Conservation (phyloP, 2,888 invertebrate species). For the Nomada ruficornis region DNA sequence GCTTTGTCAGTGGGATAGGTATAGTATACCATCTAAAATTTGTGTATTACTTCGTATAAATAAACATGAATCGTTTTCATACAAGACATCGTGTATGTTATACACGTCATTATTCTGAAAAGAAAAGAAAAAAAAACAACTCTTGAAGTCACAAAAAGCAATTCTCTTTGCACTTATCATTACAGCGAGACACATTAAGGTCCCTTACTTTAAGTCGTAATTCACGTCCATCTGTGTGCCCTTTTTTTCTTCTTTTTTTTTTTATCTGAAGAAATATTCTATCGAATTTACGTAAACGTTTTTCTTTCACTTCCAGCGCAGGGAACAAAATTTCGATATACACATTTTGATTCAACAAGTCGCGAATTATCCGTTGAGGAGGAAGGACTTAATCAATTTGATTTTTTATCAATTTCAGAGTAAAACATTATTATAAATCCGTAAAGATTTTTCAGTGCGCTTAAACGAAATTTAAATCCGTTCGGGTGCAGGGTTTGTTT, state of each 20-base stretch:
- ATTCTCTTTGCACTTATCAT: conserved; percentile 32
- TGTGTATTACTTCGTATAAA: conserved; percentile 61
- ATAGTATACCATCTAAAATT: conserved; percentile 83
- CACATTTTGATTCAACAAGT: not conserved
- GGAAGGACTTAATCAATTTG: conserved; percentile 35
- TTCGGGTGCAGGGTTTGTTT: conserved; percentile 25
- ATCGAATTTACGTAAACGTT: not conserved
- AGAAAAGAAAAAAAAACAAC: conserved; percentile 3
- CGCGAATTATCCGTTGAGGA: not conserved
- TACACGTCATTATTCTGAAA: conserved; percentile 51
- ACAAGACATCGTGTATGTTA: conserved; percentile 55
- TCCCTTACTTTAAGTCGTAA: not conserved
- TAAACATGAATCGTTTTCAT: conserved; percentile 59
- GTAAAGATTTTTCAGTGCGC: not conserved
- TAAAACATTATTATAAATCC: conserved; percentile 25
- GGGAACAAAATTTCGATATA: too few relatives aligned
- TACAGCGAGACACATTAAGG: conserved; percentile 8
- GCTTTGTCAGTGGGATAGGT: conserved; percentile 91
- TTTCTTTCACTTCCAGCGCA: not conserved
- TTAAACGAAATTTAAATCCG: conserved; percentile 14
- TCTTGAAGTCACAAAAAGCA: conserved; percentile 34
- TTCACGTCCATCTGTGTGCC: not conserved
- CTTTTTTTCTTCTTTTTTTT: too few relatives aligned
- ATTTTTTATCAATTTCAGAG: conserved; percentile 55
- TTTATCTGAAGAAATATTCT: too few relatives aligned